Conservation (phyloP, 2,113 vertebrate genomes). For the Macquaria ambigua region DNA sequence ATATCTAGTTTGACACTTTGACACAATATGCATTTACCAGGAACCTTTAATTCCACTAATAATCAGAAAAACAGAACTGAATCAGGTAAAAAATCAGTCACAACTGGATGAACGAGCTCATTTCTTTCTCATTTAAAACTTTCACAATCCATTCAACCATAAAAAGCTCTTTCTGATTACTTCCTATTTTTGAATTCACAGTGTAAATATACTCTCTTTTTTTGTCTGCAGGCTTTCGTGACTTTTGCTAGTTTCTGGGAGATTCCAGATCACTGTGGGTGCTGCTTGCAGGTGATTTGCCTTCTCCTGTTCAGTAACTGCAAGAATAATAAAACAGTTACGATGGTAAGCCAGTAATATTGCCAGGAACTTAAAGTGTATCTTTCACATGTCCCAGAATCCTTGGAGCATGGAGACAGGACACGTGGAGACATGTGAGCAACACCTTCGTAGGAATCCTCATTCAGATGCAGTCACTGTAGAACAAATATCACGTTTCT, state of each 20-base stretch:
- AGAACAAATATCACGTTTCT: slow-evolving; percentile 2
- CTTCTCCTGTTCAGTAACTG: not conserved
- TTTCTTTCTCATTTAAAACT: not conserved
- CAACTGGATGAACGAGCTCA: not conserved
- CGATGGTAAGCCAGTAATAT: not conserved
- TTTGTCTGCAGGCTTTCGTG: not conserved
- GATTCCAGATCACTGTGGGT: not conserved
- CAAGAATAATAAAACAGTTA: not conserved
- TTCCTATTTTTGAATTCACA: not conserved
- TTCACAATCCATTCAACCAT: not conserved
- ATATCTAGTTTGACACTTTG: not conserved
- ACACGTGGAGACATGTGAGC: not conserved
- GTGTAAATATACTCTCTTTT: not conserved
- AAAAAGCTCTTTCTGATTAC: not conserved
- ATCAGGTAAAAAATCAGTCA: not conserved
- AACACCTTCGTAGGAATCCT: slow-evolving; percentile 24
- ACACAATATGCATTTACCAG: too few relatives aligned
- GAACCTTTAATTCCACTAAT: not conserved
- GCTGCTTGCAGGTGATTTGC: not conserved
- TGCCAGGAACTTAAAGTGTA: not conserved
- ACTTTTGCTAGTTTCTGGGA: not conserved
- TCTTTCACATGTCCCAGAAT: slow-evolving; percentile 7
- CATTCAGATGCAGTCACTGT: slow-evolving; percentile 17
- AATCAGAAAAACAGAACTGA: not conserved
- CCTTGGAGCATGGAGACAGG: not conserved